phyloP scores from a whole-genome alignment of 1,140 invertebrate species.

The Stratiolaelaps scimitus region DNA sequence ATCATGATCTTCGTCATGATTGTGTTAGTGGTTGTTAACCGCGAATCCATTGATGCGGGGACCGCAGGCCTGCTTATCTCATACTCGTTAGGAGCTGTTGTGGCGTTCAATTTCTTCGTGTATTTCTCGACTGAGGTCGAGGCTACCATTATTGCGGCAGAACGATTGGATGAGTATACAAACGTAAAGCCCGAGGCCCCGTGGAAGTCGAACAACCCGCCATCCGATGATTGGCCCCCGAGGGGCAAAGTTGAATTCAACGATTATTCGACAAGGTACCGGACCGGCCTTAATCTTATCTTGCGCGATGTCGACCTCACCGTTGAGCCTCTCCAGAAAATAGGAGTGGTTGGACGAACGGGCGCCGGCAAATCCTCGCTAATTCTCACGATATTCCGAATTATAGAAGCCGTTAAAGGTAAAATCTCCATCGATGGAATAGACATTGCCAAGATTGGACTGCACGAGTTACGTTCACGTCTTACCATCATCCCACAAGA shows the following conservation, averaged over 20 bases:
- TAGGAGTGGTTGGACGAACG: conserved; percentile 42
- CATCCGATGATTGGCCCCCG: conserved; percentile 48
- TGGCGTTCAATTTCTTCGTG: conserved; percentile 30
- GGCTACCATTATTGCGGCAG: conserved; percentile 41
- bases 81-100: conserved; percentile 29
- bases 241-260: conserved; percentile 56
- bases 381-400: conserved; percentile 43
- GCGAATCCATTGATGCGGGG: neutral
- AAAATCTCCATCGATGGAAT: conserved; percentile 30
- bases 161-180: conserved; percentile 42
- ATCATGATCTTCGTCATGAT: no score
- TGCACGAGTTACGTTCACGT: conserved; percentile 31
- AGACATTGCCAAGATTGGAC: conserved; percentile 30
- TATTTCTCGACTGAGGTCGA: conserved; percentile 49
- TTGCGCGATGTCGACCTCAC: conserved; percentile 48
- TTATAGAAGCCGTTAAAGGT: conserved; percentile 30
- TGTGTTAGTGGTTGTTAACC: no score
- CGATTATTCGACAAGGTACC: conserved; percentile 53
- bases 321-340: conserved; percentile 49
- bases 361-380: conserved; percentile 47
- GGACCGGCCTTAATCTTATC: conserved; percentile 48
- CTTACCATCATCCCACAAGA: conserved; percentile 39
- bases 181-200: no score
- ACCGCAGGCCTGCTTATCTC: conserved; percentile 16
- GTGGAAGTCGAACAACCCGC: neutral